phyloP scores from a whole-genome alignment of 2,888 invertebrate species.

The Nyleta sp. region DNA sequence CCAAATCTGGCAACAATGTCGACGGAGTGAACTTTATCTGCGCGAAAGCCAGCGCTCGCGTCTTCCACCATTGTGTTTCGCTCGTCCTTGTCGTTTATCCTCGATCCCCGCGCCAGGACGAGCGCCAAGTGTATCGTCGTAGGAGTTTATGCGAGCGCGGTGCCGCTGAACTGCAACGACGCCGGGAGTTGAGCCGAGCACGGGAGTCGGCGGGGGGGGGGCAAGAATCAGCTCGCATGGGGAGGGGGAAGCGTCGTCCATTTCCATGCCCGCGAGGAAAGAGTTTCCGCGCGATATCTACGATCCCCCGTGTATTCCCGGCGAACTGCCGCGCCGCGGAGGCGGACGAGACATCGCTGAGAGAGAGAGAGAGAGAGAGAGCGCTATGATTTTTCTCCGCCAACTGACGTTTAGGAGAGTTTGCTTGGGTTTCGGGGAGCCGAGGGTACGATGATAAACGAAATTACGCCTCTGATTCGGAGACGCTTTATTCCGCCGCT shows the following conservation, averaged over 20 bases:
- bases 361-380: too few relatives aligned
- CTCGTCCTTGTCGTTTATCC: conserved; percentile 41
- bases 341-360: conserved; percentile 12
- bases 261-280: conserved; percentile 75
- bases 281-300: conserved; percentile 69
- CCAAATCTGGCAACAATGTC: conserved; percentile 31
- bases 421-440: conserved; percentile 42
- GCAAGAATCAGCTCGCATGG: conserved; percentile 1
- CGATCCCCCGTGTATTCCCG: conserved; percentile 66
- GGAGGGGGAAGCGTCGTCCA: conserved; percentile 76
- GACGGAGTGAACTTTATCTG: conserved; percentile 72
- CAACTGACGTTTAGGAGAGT: conserved; percentile 64
- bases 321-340: conserved; percentile 24
- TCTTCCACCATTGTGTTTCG: conserved; percentile 29
- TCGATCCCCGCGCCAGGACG: conserved; percentile 69
- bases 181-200: conserved; percentile 64
- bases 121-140: conserved; percentile 76
- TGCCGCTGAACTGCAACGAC: conserved; percentile 63
- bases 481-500: conserved; percentile 46
- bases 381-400: conserved; percentile 63
- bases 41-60: conserved; percentile 10
- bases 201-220: conserved; percentile 47
- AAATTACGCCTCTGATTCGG: conserved; percentile 60
- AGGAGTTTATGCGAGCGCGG: conserved; percentile 71
- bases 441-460: conserved; percentile 59